phyloP scores from a whole-genome alignment of 2,888 invertebrate species.

The Mechanitis mazaeus region DNA sequence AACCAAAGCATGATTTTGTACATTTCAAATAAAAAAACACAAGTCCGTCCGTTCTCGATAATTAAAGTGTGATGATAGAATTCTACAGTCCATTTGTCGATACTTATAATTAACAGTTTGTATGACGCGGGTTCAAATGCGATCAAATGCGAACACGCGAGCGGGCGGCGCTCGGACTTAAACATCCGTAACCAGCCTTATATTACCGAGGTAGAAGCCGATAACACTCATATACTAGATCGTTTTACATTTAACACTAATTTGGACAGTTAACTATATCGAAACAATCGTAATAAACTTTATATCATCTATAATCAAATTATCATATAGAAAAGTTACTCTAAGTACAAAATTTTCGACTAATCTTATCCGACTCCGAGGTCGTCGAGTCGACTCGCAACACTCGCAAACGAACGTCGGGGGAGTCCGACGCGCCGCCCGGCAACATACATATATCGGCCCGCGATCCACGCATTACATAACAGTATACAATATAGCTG shows the following conservation, averaged over 20 bases:
- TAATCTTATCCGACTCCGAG: neutral
- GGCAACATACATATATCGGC: conserved; percentile 40
- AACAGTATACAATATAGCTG: conserved; percentile 60
- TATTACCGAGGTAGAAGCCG: conserved; percentile 6
- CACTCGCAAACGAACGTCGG: conserved; percentile 4
- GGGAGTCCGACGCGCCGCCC: conserved; percentile 22
- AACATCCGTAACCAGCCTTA: neutral
- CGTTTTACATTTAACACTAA: conserved; percentile 4
- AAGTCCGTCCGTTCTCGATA: conserved; percentile 54
- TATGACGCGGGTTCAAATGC: conserved; percentile 50
- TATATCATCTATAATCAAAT: conserved; percentile 5
- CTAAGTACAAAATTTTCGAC: conserved; percentile 5
- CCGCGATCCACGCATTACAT: conserved; percentile 50
- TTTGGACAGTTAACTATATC: conserved; percentile 6
- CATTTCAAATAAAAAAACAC: conserved; percentile 68
- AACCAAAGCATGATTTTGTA: conserved; percentile 75
- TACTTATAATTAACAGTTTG: conserved; percentile 70
- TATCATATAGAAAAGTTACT: conserved; percentile 3
- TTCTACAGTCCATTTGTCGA: conserved; percentile 69
- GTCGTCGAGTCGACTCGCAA: neutral
- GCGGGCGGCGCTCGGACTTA: conserved; percentile 17
- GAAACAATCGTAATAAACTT: conserved; percentile 4
- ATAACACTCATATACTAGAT: neutral
- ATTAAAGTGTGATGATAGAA: conserved; percentile 73
- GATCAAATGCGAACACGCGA: conserved; percentile 48